A percentile compares a stretch with the other conserved stretches of the same genome.
These are phyloP conservation scores for Maniola hyperantus DNA, from an alignment of 2,888 invertebrate species.

Conservation along the genomic window DNA sequence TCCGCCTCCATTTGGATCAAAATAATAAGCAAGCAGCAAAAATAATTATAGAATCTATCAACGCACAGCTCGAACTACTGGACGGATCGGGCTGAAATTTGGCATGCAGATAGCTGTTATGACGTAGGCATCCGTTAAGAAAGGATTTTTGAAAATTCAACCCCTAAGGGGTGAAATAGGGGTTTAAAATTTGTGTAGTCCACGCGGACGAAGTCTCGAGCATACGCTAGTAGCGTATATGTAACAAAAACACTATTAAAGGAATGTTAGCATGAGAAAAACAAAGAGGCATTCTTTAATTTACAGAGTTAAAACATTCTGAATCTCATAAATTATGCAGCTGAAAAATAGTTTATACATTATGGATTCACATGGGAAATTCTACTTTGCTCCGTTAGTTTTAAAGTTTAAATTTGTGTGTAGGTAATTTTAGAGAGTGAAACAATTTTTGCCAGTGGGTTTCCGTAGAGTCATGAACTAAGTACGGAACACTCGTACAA, in stretches of 20 bases:
- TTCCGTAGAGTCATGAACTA: conserved; percentile 65
- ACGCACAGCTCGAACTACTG: too few species aligned
- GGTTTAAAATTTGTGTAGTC: too few species aligned
- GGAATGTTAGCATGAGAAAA: conserved; percentile 30
- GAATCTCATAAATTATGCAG: conserved; percentile 37
- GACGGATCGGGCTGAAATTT: too few species aligned
- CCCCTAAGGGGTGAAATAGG: too few species aligned
- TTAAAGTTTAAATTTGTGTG: conserved; percentile 25
- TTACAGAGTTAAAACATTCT: conserved; percentile 38
- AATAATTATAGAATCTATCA: too few species aligned
- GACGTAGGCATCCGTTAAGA: too few species aligned
- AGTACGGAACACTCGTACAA: conserved; percentile 69
- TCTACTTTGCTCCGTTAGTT: not conserved
- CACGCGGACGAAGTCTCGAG: too few species aligned
- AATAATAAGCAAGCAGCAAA: too few species aligned
- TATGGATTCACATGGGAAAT: not conserved
- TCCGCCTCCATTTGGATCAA: too few species aligned
- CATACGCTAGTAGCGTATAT: too few species aligned
- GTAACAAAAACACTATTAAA: conserved; percentile 9
- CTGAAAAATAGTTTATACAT: conserved; percentile 34
- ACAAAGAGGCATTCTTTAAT: conserved; percentile 37
- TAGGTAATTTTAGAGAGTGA: conserved; percentile 23
- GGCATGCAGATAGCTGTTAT: too few species aligned
- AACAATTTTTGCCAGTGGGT: conserved; percentile 44
- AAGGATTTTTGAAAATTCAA: too few species aligned